Base-by-base conservation (phyloP, 2,113 vertebrate genomes). In the Martes martes region DNA sequence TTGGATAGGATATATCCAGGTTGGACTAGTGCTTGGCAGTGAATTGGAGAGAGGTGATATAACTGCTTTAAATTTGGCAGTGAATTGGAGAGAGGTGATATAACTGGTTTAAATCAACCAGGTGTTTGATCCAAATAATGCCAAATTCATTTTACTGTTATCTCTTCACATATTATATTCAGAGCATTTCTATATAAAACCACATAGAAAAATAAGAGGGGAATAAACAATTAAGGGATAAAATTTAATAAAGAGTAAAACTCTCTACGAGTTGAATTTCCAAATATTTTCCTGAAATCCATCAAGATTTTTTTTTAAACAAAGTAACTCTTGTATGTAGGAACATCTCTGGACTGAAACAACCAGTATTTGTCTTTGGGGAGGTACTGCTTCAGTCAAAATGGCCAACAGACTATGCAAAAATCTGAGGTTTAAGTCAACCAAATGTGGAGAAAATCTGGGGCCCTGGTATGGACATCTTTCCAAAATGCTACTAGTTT, bases 401-500 rank as follows among this genome's bases (percentile, higher is more conserved):
- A 91, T 74, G 96, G 57, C 24, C 91, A 83, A 79, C 18, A 82
- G 92, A 36, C n/a, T 47, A 45, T 39, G 63, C 16, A 87, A 90
- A 80, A 88, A 82, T 87, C n/a, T 45, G 57, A 87, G 45, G n/a
- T 84, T 86, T 36, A 61, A 81, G 84, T 69, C n/a, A 59, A 79
- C 21, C 33, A 89, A 97, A 94, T 86, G 65, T 97, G 96, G 92
- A 74, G 50, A 85, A 96, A 97, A 94, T 45, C 57, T 78, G 86
- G 91, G 95, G 50, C 61, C 59, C 47, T 96, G 2, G 47, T 61
- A 0, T 52, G 55, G 84, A 86, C 89, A 3, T 97, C 79, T 91
- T 97, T 57, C 47, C 31, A 96, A 96, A 97, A 87, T 76, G 95
- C 76, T 95, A 90, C 84, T 85, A 61, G 71, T 59, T 97, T 96